A percentile compares a stretch with the other conserved stretches of the same genome.
Conservation (phyloP, 1,140 invertebrate genomes). For the Macrobrachium rosenbergii region DNA sequence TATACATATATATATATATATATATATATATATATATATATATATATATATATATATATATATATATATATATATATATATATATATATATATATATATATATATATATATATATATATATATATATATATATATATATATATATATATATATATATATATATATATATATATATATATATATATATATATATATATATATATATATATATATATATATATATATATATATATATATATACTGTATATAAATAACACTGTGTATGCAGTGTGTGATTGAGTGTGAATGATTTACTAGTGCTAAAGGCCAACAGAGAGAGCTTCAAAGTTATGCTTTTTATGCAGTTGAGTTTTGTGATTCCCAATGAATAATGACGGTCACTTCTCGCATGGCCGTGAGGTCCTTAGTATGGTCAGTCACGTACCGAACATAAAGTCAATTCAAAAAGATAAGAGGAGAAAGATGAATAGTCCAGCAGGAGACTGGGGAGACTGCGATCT, state of each 20-base stretch:
- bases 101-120: background rate
- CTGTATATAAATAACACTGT: background rate
- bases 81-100: background rate
- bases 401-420: no score
- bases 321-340: no score
- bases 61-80: background rate
- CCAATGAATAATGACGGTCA: no score
- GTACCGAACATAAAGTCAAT: no score
- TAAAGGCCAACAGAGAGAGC: no score
- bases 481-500: no score
- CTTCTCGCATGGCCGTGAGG: no score
- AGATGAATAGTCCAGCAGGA: no score
- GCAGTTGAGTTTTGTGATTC: no score
- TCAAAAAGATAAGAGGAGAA: no score
- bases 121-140: conserved; percentile 8
- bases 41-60: conserved; percentile 7
- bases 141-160: conserved; percentile 31
- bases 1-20: background rate
- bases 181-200: conserved; percentile 31
- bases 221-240: conserved; percentile 16
- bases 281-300: no score
- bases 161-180: conserved; percentile 34
- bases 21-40: conserved; percentile 31
- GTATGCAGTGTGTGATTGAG: no score
- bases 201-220: conserved; percentile 23